These are phyloP conservation scores for Periplaneta americana DNA, from an alignment of 1,140 invertebrate genomes.

Conservation along the genomic window DNA sequence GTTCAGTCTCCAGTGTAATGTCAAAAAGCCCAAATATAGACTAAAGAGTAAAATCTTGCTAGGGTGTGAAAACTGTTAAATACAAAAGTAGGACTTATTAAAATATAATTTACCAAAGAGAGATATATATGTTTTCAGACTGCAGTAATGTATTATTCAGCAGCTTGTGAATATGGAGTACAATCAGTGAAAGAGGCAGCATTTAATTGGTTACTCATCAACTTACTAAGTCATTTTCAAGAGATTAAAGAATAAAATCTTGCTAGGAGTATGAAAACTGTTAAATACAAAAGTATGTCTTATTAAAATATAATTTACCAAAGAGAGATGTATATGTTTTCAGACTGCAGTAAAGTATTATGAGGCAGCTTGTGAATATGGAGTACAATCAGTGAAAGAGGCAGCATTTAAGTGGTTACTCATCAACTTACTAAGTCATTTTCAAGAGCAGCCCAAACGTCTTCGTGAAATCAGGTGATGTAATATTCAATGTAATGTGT, in stretches of 20 bases:
- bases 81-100: too few relatives aligned
- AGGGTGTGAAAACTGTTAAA: too few relatives aligned
- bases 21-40: too few relatives aligned
- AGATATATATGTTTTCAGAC: conserved; percentile 52
- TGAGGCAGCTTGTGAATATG: conserved; percentile 60
- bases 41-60: too few relatives aligned
- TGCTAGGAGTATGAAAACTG: too few relatives aligned
- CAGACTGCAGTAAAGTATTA: conserved; percentile 66
- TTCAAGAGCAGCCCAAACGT: conserved; percentile 46
- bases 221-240: conserved; percentile 55
- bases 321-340: too few relatives aligned
- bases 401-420: conserved; percentile 63
- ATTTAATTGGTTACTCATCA: conserved; percentile 64
- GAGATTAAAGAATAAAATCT: too few relatives aligned
- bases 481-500: too few relatives aligned
- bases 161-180: conserved; percentile 61
- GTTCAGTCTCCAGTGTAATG: too few relatives aligned
- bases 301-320: too few relatives aligned
- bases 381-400: conserved; percentile 53
- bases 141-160: conserved; percentile 62
- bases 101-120: too few relatives aligned
- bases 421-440: conserved; percentile 58
- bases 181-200: conserved; percentile 53
- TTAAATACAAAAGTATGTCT: too few relatives aligned
- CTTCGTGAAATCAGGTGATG: conserved; percentile 48